Evolutionary conservation across 2,113 vertebrate genomes (phyloP), one percentile per base, ranked within the genome.

Genomic region (Riparia riparia): DNA sequence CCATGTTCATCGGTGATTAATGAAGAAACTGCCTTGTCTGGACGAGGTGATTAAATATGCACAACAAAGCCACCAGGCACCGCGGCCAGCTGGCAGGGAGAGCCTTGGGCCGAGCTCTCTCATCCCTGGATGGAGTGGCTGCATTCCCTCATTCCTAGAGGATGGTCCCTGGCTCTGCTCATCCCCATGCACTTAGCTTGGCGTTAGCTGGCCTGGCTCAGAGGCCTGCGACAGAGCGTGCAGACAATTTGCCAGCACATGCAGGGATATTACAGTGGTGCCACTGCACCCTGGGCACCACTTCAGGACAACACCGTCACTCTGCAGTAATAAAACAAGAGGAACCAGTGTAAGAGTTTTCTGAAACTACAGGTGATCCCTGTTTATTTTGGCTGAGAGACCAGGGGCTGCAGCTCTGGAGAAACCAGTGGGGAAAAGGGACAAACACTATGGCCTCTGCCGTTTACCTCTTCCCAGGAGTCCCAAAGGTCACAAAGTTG

Each of bases 221-320:
- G 45, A 22, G 89, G 39, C 56, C 17, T 15, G 25, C 0, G 2
- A 29, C 39, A 54, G 47, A 93, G 44, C 0, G 0, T 60, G 53
- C n/a, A 56, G 34, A 4, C 9, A 19, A 6, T 68, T 78, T 50
- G 8, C 47, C 87, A 79, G 57, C 37, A 31, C 18, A 37, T 0
- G 4, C 3, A 3, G 60, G 17, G 45, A 10, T 9, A 17, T 63
- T 28, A 22, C 41, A 34, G 51, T 0, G 1, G 20, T 65, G 50
- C 18, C 21, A 17, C 26, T 63, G 61, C 49, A 60, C 39, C 18
- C 57, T 0, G 0, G 64, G 31, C 20, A 6, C 19, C 15, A 7
- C 61, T 68, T 64, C 57, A 47, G 70, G 29, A 50, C 19, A 47
- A 15, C 9, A 4, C 12, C 0, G 0, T 13, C 3, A 1, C 51